Evolutionary conservation across 2,797 vertebrate species (phyloP).

Genomic region (Hippocampus kuda): DNA sequence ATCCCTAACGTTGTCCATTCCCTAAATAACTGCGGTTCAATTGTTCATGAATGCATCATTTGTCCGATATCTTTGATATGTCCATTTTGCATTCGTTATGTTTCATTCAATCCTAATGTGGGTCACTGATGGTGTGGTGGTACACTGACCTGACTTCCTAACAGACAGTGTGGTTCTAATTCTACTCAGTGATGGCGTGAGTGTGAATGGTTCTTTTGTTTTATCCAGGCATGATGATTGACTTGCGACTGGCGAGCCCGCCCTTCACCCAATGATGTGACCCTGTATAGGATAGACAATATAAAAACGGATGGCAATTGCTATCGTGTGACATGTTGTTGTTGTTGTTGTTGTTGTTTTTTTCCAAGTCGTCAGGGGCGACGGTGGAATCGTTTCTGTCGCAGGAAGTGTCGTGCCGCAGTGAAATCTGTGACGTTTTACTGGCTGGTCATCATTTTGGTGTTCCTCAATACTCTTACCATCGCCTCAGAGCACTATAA

Average conservation of each 20-base stretch:
- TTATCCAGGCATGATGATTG: not conserved
- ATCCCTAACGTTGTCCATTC: constrained; percentile 15
- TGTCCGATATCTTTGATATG: not conserved
- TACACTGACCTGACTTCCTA: not conserved
- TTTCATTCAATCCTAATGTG: constrained; percentile 4
- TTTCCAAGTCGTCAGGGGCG: constrained; percentile 85
- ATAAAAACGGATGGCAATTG: not conserved
- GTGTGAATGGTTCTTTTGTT: not conserved
- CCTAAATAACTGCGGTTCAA: not conserved
- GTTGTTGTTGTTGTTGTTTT: not conserved
- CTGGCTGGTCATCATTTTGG: constrained; percentile 96
- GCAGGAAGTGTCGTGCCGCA: constrained; percentile 84
- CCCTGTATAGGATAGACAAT: not conserved
- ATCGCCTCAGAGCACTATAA: constrained; percentile 97
- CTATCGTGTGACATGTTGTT: constrained; percentile 6
- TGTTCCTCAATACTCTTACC: constrained; percentile 98
- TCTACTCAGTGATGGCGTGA: not conserved
- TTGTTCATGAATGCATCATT: not conserved
- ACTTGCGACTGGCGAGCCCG: not conserved
- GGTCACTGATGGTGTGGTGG: not conserved
- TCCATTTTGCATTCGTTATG: not conserved
- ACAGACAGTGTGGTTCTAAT: not conserved
- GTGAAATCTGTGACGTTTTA: constrained; percentile 96
- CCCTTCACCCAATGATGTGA: not conserved
- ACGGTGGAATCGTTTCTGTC: constrained; percentile 91